phyloP scores from a whole-genome alignment of 2,888 invertebrate species.

The Lasius fuliginosus region DNA sequence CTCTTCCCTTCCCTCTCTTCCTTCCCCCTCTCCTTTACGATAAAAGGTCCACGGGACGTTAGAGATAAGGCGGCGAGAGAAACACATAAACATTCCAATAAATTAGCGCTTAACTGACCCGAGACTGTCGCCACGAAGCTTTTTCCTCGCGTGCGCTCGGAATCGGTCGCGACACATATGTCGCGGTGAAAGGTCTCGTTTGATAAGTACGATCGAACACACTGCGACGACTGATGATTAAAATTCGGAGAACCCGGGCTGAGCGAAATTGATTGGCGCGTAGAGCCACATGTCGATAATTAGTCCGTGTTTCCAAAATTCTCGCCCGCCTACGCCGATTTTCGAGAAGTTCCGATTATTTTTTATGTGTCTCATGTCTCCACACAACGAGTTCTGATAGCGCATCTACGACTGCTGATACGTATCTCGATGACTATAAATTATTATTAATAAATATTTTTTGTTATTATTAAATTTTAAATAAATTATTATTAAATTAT shows the following conservation, averaged over 20 bases:
- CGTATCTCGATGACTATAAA: not conserved
- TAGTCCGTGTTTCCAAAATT: not conserved
- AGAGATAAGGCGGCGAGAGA: slow-evolving; percentile 77
- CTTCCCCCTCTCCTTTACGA: slow-evolving; percentile 14
- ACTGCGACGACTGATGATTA: slow-evolving; percentile 56
- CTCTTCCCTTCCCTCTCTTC: not conserved
- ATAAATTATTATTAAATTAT: not conserved
- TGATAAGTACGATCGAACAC: slow-evolving; percentile 77
- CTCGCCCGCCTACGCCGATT: not conserved
- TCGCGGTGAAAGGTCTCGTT: slow-evolving; percentile 79
- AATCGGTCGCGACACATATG: slow-evolving; percentile 80
- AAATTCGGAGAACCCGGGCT: slow-evolving; percentile 48
- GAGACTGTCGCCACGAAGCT: slow-evolving; percentile 80
- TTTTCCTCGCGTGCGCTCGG: slow-evolving; percentile 71
- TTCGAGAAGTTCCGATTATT: not conserved
- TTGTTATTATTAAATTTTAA: not conserved
- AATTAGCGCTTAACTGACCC: slow-evolving; percentile 86
- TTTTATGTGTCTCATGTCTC: not conserved
- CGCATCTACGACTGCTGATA: not conserved
- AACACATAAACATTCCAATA: slow-evolving; percentile 86
- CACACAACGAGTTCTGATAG: not conserved
- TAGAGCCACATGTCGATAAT: slow-evolving; percentile 45
- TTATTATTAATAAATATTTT: not conserved
- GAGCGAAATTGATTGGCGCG: not conserved
- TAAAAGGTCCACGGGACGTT: slow-evolving; percentile 57